These are phyloP conservation scores for Erpobdella octoculata DNA, from an alignment of 2,888 invertebrate genomes.

Conservation along the genomic window DNA sequence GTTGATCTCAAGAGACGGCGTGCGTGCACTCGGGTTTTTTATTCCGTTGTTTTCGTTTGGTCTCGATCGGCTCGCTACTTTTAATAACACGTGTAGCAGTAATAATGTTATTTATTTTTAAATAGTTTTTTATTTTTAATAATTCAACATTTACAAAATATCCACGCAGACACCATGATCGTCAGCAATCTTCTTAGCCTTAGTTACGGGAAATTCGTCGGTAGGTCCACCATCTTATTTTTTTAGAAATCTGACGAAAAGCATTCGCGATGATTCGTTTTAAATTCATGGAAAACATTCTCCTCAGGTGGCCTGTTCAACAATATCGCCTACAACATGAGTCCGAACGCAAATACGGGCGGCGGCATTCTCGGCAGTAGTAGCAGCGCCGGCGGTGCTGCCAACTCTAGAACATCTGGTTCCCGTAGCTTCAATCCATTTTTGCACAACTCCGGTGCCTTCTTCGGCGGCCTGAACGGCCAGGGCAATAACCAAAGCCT, in stretches of 20 bases:
- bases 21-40: too few relatives aligned
- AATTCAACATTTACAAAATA: too few relatives aligned
- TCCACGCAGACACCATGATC: conserved; percentile 5
- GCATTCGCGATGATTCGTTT: background rate
- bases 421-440: background rate
- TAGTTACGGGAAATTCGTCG: background rate
- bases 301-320: background rate
- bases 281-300: background rate
- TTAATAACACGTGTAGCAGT: too few relatives aligned
- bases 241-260: background rate
- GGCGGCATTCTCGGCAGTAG: background rate
- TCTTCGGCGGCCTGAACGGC: background rate
- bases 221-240: background rate
- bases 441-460: background rate
- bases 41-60: too few relatives aligned
- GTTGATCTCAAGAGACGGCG: background rate
- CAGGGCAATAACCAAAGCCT: background rate
- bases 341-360: background rate
- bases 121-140: too few relatives aligned
- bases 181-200: background rate
- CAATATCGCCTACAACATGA: conserved; percentile 7
- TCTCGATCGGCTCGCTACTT: too few relatives aligned
- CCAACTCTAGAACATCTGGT: background rate
- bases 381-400: conserved; percentile 1
- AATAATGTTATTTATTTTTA: too few relatives aligned